Base-by-base conservation (phyloP, 2,113 vertebrate genomes). In the Amazona guildingii region DNA sequence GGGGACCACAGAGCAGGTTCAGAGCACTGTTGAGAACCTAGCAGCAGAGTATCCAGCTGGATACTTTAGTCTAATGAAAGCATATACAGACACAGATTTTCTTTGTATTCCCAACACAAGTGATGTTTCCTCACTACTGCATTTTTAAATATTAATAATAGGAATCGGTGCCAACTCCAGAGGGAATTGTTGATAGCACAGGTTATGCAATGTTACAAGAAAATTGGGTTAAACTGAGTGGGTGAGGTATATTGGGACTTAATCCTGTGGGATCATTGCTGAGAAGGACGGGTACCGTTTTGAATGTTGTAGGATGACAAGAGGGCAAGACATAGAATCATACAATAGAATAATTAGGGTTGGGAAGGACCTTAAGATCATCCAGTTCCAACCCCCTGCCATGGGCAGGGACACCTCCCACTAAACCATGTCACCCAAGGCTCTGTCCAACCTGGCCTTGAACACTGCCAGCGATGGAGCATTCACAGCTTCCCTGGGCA, bases 31-130 rank as follows among this genome's bases (percentile, higher is more conserved):
- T 83, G 90, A 88, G 88, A 93, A 86, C 77, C 54, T 10, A 55
- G 66, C 61, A 62, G 18, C 61, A 62, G 18, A 74, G 15, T 55
- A 17, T 69, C 73, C 86, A 35, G 37, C 52, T 84, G 76, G 80
- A n/a, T 75, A 57, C 29, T 31, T 44, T 21, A 35, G 64, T 83
- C 95, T 94, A 94, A 93, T 96, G 95, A 91, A 96, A 92, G 43
- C 70, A 31, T 59, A 43, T 55, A 43, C 57, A 92, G 94, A 79
- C 86, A 84, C 20, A 33, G 77, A 70, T 93, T 93, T 92, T 77
- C 66, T 88, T 91, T 88, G 57, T 94, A 86, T 92, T 96, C 95
- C 95, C 94, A 92, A 17, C 44, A 66, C 69, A 92, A 14, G 23
- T 44, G 24, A 91, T 94, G 44, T 78, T 95, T 95, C 48, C 27